Evolutionary conservation across 64 coral and sea anemone species (phyloP).

Genomic region (Porites australiensis): DNA sequence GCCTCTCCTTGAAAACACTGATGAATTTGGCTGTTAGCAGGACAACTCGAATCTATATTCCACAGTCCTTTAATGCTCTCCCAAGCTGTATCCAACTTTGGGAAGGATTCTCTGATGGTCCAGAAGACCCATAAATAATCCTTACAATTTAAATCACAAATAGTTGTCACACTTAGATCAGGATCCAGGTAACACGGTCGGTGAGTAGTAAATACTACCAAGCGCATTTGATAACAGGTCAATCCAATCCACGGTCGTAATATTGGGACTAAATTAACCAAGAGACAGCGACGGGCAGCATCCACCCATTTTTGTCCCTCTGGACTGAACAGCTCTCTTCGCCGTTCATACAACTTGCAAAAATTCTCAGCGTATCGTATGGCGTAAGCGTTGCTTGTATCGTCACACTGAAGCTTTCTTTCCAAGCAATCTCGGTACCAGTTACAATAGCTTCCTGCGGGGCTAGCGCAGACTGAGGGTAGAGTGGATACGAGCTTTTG

Average conservation of each 20-base stretch:
- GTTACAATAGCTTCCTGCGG: not conserved
- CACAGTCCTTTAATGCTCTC: conserved; percentile 5
- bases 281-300: conserved; percentile 38
- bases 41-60: not conserved
- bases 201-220: not conserved
- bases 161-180: not conserved
- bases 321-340: not conserved
- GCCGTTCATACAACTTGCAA: conserved; percentile 3
- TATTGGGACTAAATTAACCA: conserved; percentile 16
- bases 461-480: not conserved
- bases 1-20: too few species aligned
- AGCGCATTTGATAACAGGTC: conserved; percentile 22
- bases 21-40: not conserved
- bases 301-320: conserved; percentile 31
- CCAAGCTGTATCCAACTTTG: not conserved
- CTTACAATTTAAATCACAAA: not conserved
- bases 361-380: conserved; percentile 40
- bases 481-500: not conserved
- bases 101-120: conserved; percentile 8
- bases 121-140: conserved; percentile 13
- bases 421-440: conserved; percentile 61
- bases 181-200: conserved; percentile 35
- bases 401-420: conserved; percentile 5
- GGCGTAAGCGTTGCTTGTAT: conserved; percentile 19
- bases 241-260: not conserved